Conservation (phyloP, 2,888 invertebrate species). For the Yponomeuta evonymella region DNA sequence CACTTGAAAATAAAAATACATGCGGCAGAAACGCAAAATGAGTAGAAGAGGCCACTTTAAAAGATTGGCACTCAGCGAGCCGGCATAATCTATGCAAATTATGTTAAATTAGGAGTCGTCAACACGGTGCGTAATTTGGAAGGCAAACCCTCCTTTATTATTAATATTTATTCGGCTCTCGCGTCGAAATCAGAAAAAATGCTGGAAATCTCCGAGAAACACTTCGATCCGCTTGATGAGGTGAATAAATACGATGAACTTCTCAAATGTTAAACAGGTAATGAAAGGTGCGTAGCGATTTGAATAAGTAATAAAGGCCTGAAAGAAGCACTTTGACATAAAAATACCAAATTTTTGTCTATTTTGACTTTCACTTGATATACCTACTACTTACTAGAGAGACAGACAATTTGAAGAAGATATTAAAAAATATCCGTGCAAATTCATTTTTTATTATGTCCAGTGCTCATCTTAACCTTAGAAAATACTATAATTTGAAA, state of each 20-base stretch:
- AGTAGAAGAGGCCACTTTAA: slow-evolving; percentile 73
- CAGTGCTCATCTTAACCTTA: too few relatives aligned
- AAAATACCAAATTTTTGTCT: background rate
- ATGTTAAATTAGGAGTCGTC: slow-evolving; percentile 75
- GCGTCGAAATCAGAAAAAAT: slow-evolving; percentile 54
- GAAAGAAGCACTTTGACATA: background rate
- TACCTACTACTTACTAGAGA: too few relatives aligned
- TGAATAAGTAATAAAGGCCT: slow-evolving; percentile 7
- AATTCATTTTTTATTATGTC: too few relatives aligned
- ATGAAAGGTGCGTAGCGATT: slow-evolving; percentile 2
- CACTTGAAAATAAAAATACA: slow-evolving; percentile 61
- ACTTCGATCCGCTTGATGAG: slow-evolving; percentile 56
- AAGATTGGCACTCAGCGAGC: slow-evolving; percentile 76
- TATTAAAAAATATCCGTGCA: too few relatives aligned
- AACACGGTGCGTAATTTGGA: slow-evolving; percentile 69
- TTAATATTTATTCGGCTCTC: slow-evolving; percentile 73
- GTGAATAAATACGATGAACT: slow-evolving; percentile 41
- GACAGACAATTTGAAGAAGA: too few relatives aligned
- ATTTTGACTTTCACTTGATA: too few relatives aligned
- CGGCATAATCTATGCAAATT: slow-evolving; percentile 76
- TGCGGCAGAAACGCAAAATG: slow-evolving; percentile 65
- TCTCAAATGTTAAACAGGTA: slow-evolving; percentile 3
- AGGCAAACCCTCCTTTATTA: slow-evolving; percentile 74
- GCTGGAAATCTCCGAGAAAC: slow-evolving; percentile 49
- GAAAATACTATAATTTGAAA: too few relatives aligned